Evolutionary conservation across 2,113 vertebrate genomes (phyloP).

Genomic region (Genyomyrus donnyi): DNA sequence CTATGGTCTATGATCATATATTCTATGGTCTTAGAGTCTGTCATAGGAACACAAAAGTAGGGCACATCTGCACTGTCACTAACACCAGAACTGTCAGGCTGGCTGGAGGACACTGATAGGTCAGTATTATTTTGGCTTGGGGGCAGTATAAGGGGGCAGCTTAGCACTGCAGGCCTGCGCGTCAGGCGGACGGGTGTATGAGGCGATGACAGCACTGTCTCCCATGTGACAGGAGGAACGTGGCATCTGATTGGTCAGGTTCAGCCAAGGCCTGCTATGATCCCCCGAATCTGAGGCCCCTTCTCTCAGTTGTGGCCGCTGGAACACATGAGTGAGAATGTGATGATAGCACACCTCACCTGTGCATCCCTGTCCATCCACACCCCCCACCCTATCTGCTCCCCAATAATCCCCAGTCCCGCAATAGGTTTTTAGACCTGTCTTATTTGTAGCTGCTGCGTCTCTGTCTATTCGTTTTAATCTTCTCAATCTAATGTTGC

Average conservation of each 20-base stretch:
- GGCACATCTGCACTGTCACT: background rate
- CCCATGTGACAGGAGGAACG: background rate
- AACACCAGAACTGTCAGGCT: background rate
- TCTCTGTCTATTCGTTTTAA: background rate
- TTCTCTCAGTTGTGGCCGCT: background rate
- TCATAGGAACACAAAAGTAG: background rate
- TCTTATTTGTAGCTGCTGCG: background rate
- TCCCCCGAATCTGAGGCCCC: background rate
- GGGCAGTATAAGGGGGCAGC: background rate
- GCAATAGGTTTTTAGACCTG: background rate
- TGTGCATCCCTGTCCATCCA: background rate
- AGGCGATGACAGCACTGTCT: background rate
- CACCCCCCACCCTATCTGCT: background rate
- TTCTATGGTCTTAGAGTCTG: background rate
- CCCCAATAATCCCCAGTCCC: background rate
- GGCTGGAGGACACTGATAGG: background rate
- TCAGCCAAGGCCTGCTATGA: background rate
- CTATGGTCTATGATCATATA: background rate
- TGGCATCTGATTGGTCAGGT: background rate
- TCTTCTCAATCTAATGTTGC: background rate
- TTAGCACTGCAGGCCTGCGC: background rate
- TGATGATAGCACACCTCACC: background rate
- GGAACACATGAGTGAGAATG: background rate
- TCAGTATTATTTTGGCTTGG: conserved; percentile 9
- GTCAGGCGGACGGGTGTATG: background rate